These are phyloP conservation scores for Acrocera orbiculus DNA, from an alignment of 2,888 invertebrate species.

Conservation along the genomic window DNA sequence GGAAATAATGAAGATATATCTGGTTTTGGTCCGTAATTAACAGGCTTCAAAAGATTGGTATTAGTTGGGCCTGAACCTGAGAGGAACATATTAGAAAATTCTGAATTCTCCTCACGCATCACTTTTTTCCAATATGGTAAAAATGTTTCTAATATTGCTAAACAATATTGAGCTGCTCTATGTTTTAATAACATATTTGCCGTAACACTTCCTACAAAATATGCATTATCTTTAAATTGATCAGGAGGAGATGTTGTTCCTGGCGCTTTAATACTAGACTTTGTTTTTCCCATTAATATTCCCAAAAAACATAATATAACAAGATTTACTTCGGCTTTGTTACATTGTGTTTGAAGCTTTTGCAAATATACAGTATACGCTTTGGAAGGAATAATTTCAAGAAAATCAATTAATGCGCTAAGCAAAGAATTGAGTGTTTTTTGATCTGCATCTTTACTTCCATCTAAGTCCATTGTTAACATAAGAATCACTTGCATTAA, in stretches of 20 bases:
- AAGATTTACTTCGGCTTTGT: constrained; percentile 65
- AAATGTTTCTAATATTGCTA: constrained; percentile 49
- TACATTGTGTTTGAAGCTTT: not conserved
- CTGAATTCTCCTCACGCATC: constrained; percentile 29
- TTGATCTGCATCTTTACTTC: constrained; percentile 63
- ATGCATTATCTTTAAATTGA: constrained; percentile 36
- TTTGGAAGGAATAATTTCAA: constrained; percentile 42
- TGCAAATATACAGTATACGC: constrained; percentile 21
- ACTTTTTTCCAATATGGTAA: constrained; percentile 58
- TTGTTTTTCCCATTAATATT: constrained; percentile 33
- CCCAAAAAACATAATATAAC: constrained; percentile 76
- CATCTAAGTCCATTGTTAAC: constrained; percentile 76
- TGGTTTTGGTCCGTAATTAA: constrained; percentile 62
- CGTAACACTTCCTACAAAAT: constrained; percentile 49
- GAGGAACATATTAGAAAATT: not conserved
- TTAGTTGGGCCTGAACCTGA: constrained; percentile 21
- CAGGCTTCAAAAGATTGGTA: constrained; percentile 54
- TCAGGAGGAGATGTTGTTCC: constrained; percentile 31
- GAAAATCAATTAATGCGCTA: constrained; percentile 49
- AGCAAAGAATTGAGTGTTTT: constrained; percentile 60
- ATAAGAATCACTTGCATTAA: constrained; percentile 83
- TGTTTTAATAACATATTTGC: constrained; percentile 51
- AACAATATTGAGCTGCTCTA: constrained; percentile 54
- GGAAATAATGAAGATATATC: constrained; percentile 94
- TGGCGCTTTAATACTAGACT: constrained; percentile 24